Evolutionary conservation across 2,888 invertebrate genomes (phyloP), one percentile per base, ranked within the genome.

Genomic region (Acleris holmiana): DNA sequence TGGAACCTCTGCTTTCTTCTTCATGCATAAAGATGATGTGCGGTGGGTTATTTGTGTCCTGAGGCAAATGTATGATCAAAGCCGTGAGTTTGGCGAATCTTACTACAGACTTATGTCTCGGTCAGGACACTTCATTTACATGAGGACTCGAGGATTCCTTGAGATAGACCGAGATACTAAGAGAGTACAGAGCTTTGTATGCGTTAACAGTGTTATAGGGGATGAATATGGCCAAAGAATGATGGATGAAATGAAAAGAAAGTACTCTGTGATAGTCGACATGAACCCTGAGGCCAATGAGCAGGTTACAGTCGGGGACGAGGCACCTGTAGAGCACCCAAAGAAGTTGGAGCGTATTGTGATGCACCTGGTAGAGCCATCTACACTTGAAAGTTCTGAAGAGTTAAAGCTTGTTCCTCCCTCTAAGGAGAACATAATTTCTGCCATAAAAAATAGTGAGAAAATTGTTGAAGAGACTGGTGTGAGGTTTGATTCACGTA

Each of bases 1-100:
- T 10, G 98, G 98, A n/a, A 92, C 95, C 67, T 97, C 96, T 69
- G 98, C 98, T 10, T 98, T 98, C 85, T 94, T 95, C 61, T 98
- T 96, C 82, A 98, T 98, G 96, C 97, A 97, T 86, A 94, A 95
- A 80, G 97, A 98, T 73, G 98, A 98, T 90, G 96, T 97, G 2
- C 95, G 96, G 76, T 97, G 97, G 96, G 96, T 97, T 0, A 95
- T 97, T 81, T 96, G 97, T 77, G 97, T 97, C 0, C 93, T 98
- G 64, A 93, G 97, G 72, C 97, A 97, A 89, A 98, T 98, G 97
- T 97, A 97, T 85, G 96, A 96, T 81, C 95, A 95, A 76, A 95
- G 96, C 66, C 96, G 96, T 80, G 96, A 96, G 72, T 96, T 94
- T 84, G 98, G 98, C 10, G 95, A 95, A 74, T 97, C 97, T n/a